phyloP scores from a whole-genome alignment of 2,797 vertebrate genomes.

The Myotis myotis region DNA sequence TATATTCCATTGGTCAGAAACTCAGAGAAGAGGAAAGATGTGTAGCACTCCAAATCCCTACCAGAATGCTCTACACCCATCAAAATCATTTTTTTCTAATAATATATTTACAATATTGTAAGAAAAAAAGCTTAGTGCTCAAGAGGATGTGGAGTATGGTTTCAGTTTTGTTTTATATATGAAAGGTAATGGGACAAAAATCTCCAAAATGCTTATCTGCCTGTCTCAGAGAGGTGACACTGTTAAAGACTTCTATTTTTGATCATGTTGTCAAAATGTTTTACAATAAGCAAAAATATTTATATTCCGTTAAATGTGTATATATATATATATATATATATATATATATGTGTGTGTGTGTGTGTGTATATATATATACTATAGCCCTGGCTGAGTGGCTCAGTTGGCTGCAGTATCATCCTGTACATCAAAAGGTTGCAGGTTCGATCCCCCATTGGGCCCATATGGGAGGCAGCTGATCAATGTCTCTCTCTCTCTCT shows the following conservation, averaged over 20 bases:
- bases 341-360: too few relatives aligned
- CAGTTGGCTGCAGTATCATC: not conserved
- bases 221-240: not conserved
- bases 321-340: too few relatives aligned
- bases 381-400: not conserved
- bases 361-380: not conserved
- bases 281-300: constrained; percentile 39
- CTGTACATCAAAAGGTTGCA: not conserved
- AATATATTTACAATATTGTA: not conserved
- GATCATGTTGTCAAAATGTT: constrained; percentile 28
- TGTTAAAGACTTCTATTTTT: constrained; percentile 14
- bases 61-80: not conserved
- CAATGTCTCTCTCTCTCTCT: not conserved
- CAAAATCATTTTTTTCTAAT: constrained; percentile 1
- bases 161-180: constrained; percentile 30
- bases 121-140: not conserved
- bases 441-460: not conserved
- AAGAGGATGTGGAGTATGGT: not conserved
- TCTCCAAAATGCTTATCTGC: not conserved
- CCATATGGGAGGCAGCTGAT: not conserved
- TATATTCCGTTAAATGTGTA: not conserved
- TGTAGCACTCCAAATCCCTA: not conserved
- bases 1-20: not conserved
- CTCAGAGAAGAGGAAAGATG: not conserved
- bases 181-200: constrained; percentile 25